phyloP scores from a whole-genome alignment of 2,113 vertebrate genomes.

The Cynoglossus semilaevis region DNA sequence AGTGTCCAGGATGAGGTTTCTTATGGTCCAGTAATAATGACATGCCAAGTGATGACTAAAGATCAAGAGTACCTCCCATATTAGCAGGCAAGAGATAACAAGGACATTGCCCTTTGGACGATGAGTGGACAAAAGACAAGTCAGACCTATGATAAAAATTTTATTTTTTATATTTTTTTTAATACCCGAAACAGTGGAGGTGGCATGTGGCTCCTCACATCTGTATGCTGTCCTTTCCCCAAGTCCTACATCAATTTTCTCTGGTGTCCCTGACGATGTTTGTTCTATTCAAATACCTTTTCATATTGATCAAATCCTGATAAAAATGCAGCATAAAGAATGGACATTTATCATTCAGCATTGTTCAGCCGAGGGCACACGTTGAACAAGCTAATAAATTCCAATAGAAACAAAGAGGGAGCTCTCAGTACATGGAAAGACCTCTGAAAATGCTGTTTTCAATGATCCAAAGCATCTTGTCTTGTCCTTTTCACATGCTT shows the following conservation, averaged over 20 bases:
- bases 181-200: background rate
- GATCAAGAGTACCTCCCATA: conserved; percentile 1
- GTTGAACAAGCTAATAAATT: conserved; percentile 25
- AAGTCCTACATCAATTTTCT: background rate
- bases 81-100: conserved; percentile 4
- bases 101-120: conserved; percentile 21
- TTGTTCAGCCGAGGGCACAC: conserved; percentile 25
- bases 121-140: conserved; percentile 5
- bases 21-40: background rate
- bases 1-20: background rate
- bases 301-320: conserved; percentile 17
- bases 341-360: conserved; percentile 17
- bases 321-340: conserved; percentile 11
- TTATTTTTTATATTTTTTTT: background rate
- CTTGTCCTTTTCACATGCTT: conserved; percentile 77
- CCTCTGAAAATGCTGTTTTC: conserved; percentile 70
- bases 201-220: conserved; percentile 10
- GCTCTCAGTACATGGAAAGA: conserved; percentile 49
- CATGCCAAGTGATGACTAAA: conserved; percentile 2
- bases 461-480: conserved; percentile 77
- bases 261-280: background rate
- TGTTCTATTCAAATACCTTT: conserved; percentile 6
- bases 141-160: background rate
- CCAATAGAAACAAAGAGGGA: conserved; percentile 41
- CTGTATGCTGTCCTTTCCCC: background rate